Evolutionary conservation across 2,113 vertebrate species (phyloP).

Genomic region (Gila orcuttii): DNA sequence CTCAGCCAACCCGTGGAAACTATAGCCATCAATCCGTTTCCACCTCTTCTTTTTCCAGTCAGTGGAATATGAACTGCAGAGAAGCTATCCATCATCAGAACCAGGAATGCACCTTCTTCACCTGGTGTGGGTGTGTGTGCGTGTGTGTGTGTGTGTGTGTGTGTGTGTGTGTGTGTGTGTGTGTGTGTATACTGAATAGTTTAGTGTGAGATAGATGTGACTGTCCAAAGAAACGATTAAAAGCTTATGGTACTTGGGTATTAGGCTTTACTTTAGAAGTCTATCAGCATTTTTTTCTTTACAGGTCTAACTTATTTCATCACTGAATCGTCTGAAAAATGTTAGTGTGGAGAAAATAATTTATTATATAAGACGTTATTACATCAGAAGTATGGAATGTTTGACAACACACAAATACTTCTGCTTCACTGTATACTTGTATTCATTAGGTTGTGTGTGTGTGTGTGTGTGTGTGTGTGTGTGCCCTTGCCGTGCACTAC

Average conservation of each 20-base stretch:
- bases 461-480: slow-evolving; percentile 37
- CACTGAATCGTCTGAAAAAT: not conserved
- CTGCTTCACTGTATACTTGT: not conserved
- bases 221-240: not conserved
- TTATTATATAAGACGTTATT: not conserved
- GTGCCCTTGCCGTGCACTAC: slow-evolving; percentile 4
- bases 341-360: not conserved
- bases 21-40: slow-evolving; percentile 49
- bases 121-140: not conserved
- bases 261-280: too few relatives aligned
- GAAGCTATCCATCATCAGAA: slow-evolving; percentile 70
- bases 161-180: too few relatives aligned
- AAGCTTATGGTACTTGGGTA: not conserved
- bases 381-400: slow-evolving; percentile 11
- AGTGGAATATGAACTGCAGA: slow-evolving; percentile 64
- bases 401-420: not conserved
- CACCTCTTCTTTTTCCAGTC: slow-evolving; percentile 28
- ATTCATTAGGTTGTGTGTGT: not conserved
- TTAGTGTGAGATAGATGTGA: not conserved
- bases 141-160: too few relatives aligned
- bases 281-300: not conserved
- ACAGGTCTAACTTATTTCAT: not conserved
- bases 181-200: not conserved
- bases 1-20: slow-evolving; percentile 33
- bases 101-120: slow-evolving; percentile 57